phyloP scores from a whole-genome alignment of 2,888 invertebrate genomes.

The Rhagonycha lutea region DNA sequence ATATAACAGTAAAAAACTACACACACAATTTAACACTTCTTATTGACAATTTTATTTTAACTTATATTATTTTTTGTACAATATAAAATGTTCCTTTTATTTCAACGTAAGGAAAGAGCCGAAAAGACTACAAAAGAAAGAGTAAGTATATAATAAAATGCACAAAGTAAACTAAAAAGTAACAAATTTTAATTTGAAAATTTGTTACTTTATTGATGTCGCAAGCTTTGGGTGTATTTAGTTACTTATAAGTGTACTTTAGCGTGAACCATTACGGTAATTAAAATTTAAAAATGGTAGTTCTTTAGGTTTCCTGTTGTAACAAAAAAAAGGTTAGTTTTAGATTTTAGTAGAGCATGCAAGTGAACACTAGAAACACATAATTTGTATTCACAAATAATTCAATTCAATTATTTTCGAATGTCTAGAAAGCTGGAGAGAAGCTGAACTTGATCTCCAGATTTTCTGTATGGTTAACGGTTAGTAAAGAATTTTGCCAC shows the following conservation, averaged over 20 bases:
- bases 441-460: conserved; percentile 16
- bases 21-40: background rate
- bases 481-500: conserved; percentile 10
- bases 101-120: conserved; percentile 51
- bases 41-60: background rate
- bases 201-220: background rate
- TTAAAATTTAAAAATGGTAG: background rate
- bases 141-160: conserved; percentile 45
- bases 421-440: conserved; percentile 21
- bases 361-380: conserved; percentile 1
- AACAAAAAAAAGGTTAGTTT: conserved; percentile 25
- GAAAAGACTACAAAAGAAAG: conserved; percentile 54
- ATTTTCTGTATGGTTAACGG: conserved; percentile 24
- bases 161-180: background rate
- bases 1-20: background rate
- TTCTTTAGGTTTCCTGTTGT: conserved; percentile 11
- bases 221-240: background rate
- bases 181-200: background rate
- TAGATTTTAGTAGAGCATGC: conserved; percentile 12
- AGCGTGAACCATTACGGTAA: background rate
- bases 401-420: background rate
- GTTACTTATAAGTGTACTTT: background rate
- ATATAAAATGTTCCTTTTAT: conserved; percentile 18
- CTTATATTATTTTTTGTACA: background rate
- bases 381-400: background rate